Conservation (phyloP, 2,113 vertebrate species). For the Lichenostomus cassidix region DNA sequence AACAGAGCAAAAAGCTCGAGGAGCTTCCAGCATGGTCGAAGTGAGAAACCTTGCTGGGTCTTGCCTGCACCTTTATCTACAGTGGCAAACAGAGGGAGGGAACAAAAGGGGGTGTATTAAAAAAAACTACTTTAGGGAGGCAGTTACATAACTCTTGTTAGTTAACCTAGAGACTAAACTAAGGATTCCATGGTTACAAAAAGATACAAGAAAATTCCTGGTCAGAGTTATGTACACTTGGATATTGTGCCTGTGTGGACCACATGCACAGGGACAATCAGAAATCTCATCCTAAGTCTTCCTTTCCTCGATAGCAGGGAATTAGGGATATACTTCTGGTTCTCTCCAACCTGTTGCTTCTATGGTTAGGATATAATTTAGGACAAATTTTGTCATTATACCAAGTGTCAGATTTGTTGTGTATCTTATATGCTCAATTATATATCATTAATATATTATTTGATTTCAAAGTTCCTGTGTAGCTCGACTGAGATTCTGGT, state of each 20-base stretch:
- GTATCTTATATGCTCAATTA: neutral
- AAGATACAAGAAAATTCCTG: neutral
- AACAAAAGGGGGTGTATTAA: neutral
- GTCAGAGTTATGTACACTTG: neutral
- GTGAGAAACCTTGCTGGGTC: too few species aligned
- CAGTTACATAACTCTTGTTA: neutral
- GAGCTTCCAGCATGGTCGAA: rapidly evolving
- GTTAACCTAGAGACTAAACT: neutral
- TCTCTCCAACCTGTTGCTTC: neutral
- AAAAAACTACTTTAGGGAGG: neutral
- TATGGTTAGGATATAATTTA: neutral
- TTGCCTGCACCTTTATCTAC: neutral
- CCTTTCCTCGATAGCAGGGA: neutral
- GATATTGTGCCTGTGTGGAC: neutral
- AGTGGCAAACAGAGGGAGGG: neutral
- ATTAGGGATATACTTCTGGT: neutral
- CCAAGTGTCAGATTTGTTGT: rapidly evolving
- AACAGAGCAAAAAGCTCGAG: neutral
- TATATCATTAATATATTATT: neutral
- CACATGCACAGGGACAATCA: neutral
- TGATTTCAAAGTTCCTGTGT: neutral
- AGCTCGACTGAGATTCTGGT: neutral
- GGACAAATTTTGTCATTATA: neutral
- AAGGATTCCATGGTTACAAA: neutral
- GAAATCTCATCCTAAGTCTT: neutral